Base-by-base conservation (phyloP, 2,113 vertebrate species). In the Canis aureus region DNA sequence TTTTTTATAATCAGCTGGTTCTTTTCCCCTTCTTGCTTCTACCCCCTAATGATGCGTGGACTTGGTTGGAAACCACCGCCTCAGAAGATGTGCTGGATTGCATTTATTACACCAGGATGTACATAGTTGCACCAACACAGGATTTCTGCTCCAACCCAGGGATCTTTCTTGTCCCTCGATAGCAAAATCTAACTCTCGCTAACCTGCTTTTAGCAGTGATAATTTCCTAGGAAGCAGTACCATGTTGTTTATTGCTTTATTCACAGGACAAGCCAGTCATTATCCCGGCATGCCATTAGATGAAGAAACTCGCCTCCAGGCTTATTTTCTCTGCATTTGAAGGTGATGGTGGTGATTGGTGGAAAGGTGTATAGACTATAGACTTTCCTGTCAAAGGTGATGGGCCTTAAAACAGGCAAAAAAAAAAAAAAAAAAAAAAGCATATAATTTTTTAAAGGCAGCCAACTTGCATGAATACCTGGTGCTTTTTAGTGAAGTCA, bases 1-100 rank as follows among this genome's bases (percentile, higher is more conserved):
- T 71, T 82, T 71, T 69, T 88, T 88, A 11, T 62, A 82, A 79
- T 69, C 78, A 95, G 80, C 32, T 71, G 19, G 32, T 29, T 91
- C 67, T 89, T 84, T 92, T 97, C 94, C 97, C 95, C 81, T 32
- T 83, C 91, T 89, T 85, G 85, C 62, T 53, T 78, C 66, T 35
- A 22, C 32, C 80, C 76, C 62, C 81, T 27, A 66, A 57, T 32
- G 87, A 73, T 27, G 7, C 59, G 43, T 5, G 29, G 25, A 69
- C 43, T 51, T 51, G 38, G 53, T 17, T 17, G 55, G 80, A 66
- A 59, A 64, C 32, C 22, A 32, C 12, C 53, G 53, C 7, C 67
- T 27, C 29, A 35, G 38, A 83, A 74, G 23, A 55, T 43, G 62
- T 27, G 6, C 38, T 29, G 84, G 17, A 64, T 5, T 53, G 13